Percentiles rank a stretch among this genome's conserved stretches.
Evolutionary conservation across 2,797 vertebrate genomes (phyloP).

Genomic region (Phoxinus dragarum): DNA sequence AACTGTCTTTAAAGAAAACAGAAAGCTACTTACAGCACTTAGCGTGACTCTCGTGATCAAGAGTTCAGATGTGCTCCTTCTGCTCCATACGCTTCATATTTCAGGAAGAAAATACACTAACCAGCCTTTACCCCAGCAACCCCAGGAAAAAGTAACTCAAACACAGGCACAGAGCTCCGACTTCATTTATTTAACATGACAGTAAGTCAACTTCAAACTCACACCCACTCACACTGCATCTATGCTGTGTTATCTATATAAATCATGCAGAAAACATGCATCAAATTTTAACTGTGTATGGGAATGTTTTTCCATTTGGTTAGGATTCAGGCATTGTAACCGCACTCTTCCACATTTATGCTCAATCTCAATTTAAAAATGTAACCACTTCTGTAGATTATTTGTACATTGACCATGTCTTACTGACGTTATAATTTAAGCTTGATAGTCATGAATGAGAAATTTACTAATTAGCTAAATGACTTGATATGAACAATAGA

Average conservation of each 20-base stretch:
- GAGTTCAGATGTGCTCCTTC: slow-evolving; percentile 51
- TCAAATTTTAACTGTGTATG: slow-evolving; percentile 35
- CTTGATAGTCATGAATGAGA: background rate
- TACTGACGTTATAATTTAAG: background rate
- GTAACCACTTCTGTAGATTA: background rate
- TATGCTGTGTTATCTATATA: slow-evolving; percentile 65
- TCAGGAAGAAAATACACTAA: slow-evolving; percentile 23
- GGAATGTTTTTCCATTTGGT: background rate
- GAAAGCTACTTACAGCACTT: background rate
- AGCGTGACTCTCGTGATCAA: background rate
- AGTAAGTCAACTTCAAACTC: slow-evolving; percentile 67
- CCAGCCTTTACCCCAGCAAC: slow-evolving; percentile 63
- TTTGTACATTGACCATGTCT: background rate
- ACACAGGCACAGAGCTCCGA: slow-evolving; percentile 66
- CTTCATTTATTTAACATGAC: slow-evolving; percentile 75
- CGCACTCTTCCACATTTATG: slow-evolving; percentile 2
- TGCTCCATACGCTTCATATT: slow-evolving; percentile 19
- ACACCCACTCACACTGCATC: slow-evolving; percentile 58
- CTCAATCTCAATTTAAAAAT: background rate
- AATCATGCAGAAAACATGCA: slow-evolving; percentile 73
- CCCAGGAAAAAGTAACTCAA: slow-evolving; percentile 60
- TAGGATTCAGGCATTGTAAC: background rate
- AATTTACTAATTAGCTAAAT: background rate
- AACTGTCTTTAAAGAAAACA: background rate
- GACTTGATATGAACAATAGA: background rate